A percentile compares a stretch with the other conserved stretches of the same genome.
Conservation (phyloP, 2,888 invertebrate species). For the Polyommatus icarus region DNA sequence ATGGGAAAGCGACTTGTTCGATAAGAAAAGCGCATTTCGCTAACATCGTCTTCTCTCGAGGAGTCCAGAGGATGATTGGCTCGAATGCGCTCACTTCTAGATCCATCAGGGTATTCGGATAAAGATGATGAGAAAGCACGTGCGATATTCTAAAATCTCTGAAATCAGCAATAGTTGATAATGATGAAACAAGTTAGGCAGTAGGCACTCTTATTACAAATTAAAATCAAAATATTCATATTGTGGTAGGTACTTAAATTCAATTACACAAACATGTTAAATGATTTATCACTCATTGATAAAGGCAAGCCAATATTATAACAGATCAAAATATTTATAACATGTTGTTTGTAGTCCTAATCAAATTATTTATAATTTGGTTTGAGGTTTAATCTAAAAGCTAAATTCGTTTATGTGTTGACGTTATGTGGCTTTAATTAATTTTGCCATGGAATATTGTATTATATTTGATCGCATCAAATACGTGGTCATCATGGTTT, state of each 20-base stretch:
- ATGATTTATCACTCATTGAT: background rate
- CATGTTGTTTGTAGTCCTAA: background rate
- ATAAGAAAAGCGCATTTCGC: slow-evolving; percentile 75
- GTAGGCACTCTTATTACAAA: too few relatives aligned
- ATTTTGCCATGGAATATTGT: background rate
- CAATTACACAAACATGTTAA: background rate
- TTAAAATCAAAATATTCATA: background rate
- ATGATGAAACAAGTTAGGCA: too few relatives aligned
- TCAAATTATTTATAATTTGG: slow-evolving; percentile 14
- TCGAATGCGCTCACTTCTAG: slow-evolving; percentile 85
- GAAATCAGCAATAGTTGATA: slow-evolving; percentile 43
- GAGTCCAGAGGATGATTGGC: slow-evolving; percentile 85
- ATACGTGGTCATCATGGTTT: background rate
- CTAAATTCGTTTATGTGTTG: background rate
- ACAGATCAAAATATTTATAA: background rate
- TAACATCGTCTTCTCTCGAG: slow-evolving; percentile 77
- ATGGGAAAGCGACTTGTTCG: slow-evolving; percentile 62
- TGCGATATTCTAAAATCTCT: slow-evolving; percentile 89
- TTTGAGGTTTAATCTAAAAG: slow-evolving; percentile 6
- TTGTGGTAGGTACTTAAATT: background rate
- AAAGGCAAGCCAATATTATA: background rate
- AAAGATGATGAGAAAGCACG: slow-evolving; percentile 88
- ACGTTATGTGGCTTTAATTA: background rate
- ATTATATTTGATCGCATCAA: background rate
- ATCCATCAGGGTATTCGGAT: slow-evolving; percentile 88